These are phyloP conservation scores for Oncopodura yosiiana DNA, from an alignment of 1,140 invertebrate genomes.

Conservation along the genomic window DNA sequence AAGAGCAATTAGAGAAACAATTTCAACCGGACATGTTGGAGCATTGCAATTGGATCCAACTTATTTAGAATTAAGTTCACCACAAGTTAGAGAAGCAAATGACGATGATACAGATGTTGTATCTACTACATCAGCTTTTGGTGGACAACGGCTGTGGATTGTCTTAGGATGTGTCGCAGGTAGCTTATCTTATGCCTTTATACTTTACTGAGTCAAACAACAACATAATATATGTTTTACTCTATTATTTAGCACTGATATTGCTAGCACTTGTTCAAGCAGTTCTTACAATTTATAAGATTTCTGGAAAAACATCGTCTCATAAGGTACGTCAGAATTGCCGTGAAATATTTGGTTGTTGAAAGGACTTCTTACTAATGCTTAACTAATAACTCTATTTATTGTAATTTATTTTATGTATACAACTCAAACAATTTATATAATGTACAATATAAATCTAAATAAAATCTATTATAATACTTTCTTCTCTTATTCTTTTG, in stretches of 20 bases:
- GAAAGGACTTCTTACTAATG: background rate
- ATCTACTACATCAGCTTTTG: conserved; percentile 3
- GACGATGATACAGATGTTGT: conserved; percentile 13
- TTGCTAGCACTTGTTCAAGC: conserved; percentile 72
- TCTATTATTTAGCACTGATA: no score
- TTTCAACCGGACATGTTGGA: conserved; percentile 60
- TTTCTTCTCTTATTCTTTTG: no score
- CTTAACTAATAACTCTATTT: no score
- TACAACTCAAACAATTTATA: no score
- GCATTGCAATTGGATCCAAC: conserved; percentile 58
- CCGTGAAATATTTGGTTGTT: conserved; percentile 1
- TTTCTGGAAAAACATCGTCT: conserved; percentile 49
- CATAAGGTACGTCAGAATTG: conserved; percentile 47
- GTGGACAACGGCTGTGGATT: conserved; percentile 52
- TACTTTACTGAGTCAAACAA: no score
- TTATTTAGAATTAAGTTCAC: conserved; percentile 36
- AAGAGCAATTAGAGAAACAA: conserved; percentile 53
- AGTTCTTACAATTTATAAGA: conserved; percentile 66
- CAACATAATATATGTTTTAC: no score
- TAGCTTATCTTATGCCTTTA: no score
- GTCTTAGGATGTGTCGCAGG: conserved; percentile 67
- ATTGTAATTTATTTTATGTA: no score
- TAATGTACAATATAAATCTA: no score
- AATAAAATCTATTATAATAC: no score
- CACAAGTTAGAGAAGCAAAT: conserved; percentile 2